These are phyloP conservation scores for Drosophila seguyi DNA, from an alignment of 1,140 invertebrate genomes.

Conservation along the genomic window DNA sequence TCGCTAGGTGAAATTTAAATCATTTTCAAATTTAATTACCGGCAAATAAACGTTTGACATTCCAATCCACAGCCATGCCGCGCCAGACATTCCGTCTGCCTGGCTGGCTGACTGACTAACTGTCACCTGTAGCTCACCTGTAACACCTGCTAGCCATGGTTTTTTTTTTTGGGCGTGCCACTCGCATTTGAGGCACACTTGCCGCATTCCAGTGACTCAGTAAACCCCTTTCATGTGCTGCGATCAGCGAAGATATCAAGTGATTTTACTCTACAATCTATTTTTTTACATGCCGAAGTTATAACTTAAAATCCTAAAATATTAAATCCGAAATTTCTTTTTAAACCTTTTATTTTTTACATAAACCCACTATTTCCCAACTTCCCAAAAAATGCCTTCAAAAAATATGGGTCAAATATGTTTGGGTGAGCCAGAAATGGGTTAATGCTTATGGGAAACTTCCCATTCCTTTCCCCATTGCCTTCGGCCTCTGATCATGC, in stretches of 20 bases:
- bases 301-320: too few relatives aligned
- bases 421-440: not conserved
- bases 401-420: constrained; percentile 3
- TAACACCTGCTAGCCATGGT: constrained; percentile 6
- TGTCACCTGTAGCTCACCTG: constrained; percentile 56
- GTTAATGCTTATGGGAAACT: constrained; percentile 2
- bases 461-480: not conserved
- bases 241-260: constrained; percentile 1
- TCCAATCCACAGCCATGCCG: constrained; percentile 34
- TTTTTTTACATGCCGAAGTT: too few relatives aligned
- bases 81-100: constrained; percentile 49
- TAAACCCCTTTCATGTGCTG: not conserved
- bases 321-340: too few relatives aligned
- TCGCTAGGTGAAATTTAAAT: constrained; percentile 75
- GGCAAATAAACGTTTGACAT: constrained; percentile 80
- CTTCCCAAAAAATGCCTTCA: not conserved
- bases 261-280: not conserved
- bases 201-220: constrained; percentile 7
- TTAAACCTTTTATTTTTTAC: too few relatives aligned
- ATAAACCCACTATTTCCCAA: too few relatives aligned
- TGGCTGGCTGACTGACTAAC: constrained; percentile 12
- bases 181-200: not conserved
- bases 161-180: constrained; percentile 25
- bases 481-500: not conserved
- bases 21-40: constrained; percentile 81